These are phyloP conservation scores for Drosophila sulfurigaster DNA, from an alignment of 1,140 invertebrate genomes.

Conservation along the genomic window DNA sequence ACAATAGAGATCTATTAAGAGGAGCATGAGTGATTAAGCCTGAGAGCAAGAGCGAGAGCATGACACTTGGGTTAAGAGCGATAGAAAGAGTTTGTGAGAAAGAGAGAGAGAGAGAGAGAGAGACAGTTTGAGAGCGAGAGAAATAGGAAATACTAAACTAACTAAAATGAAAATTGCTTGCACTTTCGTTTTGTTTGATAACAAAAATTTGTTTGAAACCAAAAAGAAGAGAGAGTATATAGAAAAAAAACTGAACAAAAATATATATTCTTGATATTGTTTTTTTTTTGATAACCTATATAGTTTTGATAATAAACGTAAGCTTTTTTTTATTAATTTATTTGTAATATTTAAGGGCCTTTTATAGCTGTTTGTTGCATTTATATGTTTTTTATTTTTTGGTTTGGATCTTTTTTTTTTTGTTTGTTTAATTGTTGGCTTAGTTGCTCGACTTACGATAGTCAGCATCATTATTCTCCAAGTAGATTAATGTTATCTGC, in stretches of 20 bases:
- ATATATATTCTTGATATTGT: conserved; percentile 60
- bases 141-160: conserved; percentile 41
- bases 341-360: conserved; percentile 53
- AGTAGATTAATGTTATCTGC: conserved; percentile 95
- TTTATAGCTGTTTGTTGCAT: conserved; percentile 54
- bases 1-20: not conserved
- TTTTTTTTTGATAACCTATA: conserved; percentile 29
- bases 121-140: conserved; percentile 33
- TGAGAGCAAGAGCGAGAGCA: conserved; percentile 23
- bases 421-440: conserved; percentile 53
- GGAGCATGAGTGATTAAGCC: too few relatives aligned
- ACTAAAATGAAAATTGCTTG: conserved; percentile 37
- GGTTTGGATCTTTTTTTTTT: conserved; percentile 57
- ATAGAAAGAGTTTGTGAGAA: conserved; percentile 34
- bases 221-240: conserved; percentile 20
- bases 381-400: conserved; percentile 46
- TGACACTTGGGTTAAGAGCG: conserved; percentile 52
- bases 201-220: conserved; percentile 18
- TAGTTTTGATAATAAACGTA: conserved; percentile 49
- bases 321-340: conserved; percentile 42
- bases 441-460: conserved; percentile 89
- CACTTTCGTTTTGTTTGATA: conserved; percentile 44
- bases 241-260: conserved; percentile 41
- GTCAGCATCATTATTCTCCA: conserved; percentile 91
- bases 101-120: conserved; percentile 32